These are phyloP conservation scores for Selenia dentaria DNA, from an alignment of 2,888 invertebrate species.

Conservation along the genomic window DNA sequence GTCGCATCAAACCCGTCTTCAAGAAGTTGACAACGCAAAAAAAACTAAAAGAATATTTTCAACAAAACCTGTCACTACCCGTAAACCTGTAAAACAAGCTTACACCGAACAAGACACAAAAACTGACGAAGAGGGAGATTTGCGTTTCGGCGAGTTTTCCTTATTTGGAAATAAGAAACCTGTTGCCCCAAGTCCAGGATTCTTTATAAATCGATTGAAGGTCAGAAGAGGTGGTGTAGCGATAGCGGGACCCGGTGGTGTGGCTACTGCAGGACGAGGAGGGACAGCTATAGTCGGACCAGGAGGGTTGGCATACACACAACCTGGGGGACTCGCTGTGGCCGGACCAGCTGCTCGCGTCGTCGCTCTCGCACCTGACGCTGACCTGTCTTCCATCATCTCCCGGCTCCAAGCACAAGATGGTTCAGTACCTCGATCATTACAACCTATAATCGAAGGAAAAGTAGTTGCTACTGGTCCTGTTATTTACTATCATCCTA, in stretches of 20 bases:
- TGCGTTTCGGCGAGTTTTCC: slow-evolving; percentile 34
- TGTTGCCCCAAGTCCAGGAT: slow-evolving; percentile 81
- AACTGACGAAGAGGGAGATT: slow-evolving; percentile 40
- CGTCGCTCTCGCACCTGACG: slow-evolving; percentile 86
- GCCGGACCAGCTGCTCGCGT: slow-evolving; percentile 90
- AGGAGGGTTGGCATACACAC: slow-evolving; percentile 90
- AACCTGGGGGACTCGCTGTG: slow-evolving; percentile 90
- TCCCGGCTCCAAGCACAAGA: slow-evolving; percentile 68
- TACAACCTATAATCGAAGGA: slow-evolving; percentile 85
- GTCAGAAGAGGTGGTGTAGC: slow-evolving; percentile 91
- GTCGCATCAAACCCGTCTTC: slow-evolving; percentile 39
- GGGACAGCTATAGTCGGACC: slow-evolving; percentile 93
- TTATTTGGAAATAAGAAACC: slow-evolving; percentile 46
- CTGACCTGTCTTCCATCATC: slow-evolving; percentile 84
- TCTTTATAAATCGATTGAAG: slow-evolving; percentile 88
- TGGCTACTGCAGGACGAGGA: slow-evolving; percentile 91
- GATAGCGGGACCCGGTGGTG: slow-evolving; percentile 92
- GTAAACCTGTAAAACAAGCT: slow-evolving; percentile 51
- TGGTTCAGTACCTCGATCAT: slow-evolving; percentile 63
- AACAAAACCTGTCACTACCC: slow-evolving; percentile 43
- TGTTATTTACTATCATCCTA: slow-evolving; percentile 87
- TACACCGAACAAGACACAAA: slow-evolving; percentile 47
- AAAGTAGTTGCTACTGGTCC: slow-evolving; percentile 90
- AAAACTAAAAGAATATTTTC: slow-evolving; percentile 54
- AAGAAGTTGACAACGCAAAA: slow-evolving; percentile 46